These are phyloP conservation scores for Eurypyga helias DNA, from an alignment of 2,113 vertebrate species.

Conservation along the genomic window DNA sequence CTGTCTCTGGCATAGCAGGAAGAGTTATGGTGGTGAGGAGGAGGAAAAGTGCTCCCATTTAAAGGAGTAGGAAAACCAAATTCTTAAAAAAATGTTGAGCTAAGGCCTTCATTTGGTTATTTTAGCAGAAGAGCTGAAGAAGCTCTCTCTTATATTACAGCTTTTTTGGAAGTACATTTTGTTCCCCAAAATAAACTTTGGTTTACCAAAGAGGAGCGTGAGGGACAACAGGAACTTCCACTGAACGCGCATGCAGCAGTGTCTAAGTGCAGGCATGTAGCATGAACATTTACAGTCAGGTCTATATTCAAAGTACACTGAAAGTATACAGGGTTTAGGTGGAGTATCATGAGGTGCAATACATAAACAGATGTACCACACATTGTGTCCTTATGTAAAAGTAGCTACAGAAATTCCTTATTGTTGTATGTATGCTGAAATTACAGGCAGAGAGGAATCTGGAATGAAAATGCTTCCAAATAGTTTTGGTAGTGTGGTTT, in stretches of 20 bases:
- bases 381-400: not conserved
- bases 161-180: not conserved
- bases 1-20: not conserved
- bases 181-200: not conserved
- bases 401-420: not conserved
- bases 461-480: not conserved
- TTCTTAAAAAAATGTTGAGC: not conserved
- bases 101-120: not conserved
- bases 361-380: not conserved
- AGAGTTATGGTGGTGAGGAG: not conserved
- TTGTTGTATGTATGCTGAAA: not conserved
- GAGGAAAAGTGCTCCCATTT: not conserved
- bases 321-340: not conserved
- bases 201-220: rapidly evolving
- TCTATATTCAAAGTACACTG: not conserved
- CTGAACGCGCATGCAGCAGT: rapidly evolving
- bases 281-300: not conserved
- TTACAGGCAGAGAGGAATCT: not conserved
- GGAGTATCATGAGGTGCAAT: not conserved
- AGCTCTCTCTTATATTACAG: not conserved
- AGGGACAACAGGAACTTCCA: not conserved
- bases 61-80: not conserved
- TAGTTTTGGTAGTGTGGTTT: not conserved
- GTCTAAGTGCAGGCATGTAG: not conserved
- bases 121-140: not conserved